phyloP scores from a whole-genome alignment of 2,888 invertebrate genomes.

The Netelia virgata region DNA sequence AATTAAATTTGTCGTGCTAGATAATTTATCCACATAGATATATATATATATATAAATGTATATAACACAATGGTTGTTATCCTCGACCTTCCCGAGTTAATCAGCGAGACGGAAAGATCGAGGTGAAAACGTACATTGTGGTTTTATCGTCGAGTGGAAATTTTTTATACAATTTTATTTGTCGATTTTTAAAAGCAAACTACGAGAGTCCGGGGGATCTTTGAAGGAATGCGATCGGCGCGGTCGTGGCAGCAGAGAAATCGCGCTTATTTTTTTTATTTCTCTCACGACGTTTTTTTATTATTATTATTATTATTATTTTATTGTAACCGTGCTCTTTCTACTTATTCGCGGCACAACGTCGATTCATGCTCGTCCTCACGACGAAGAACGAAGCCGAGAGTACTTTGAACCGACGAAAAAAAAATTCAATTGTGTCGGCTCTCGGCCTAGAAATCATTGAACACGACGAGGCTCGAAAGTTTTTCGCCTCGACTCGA shows the following conservation, averaged over 20 bases:
- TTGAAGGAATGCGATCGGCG: not conserved
- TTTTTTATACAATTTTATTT: not conserved
- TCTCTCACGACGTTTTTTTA: not conserved
- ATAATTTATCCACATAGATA: slow-evolving; percentile 11
- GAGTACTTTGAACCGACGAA: slow-evolving; percentile 37
- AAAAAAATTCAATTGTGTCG: slow-evolving; percentile 60
- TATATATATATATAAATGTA: slow-evolving; percentile 1
- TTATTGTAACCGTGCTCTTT: not conserved
- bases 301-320: not conserved
- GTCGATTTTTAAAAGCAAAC: slow-evolving; percentile 3
- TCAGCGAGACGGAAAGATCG: not conserved
- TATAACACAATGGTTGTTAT: slow-evolving; percentile 14
- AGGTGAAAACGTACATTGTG: slow-evolving; percentile 2
- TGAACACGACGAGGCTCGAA: not conserved
- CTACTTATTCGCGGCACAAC: not conserved
- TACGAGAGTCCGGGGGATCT: slow-evolving; percentile 9
- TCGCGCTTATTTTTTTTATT: not conserved
- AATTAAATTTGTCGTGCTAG: slow-evolving; percentile 13
- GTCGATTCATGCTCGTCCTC: not conserved
- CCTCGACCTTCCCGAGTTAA: not conserved
- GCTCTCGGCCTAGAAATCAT: slow-evolving; percentile 62
- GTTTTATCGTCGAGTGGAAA: not conserved
- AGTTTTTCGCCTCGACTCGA: slow-evolving; percentile 47
- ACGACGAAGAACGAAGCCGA: slow-evolving; percentile 49
- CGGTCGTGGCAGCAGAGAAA: not conserved